Base-by-base conservation (phyloP, 2,113 vertebrate genomes). In the Eulacestoma nigropectus region DNA sequence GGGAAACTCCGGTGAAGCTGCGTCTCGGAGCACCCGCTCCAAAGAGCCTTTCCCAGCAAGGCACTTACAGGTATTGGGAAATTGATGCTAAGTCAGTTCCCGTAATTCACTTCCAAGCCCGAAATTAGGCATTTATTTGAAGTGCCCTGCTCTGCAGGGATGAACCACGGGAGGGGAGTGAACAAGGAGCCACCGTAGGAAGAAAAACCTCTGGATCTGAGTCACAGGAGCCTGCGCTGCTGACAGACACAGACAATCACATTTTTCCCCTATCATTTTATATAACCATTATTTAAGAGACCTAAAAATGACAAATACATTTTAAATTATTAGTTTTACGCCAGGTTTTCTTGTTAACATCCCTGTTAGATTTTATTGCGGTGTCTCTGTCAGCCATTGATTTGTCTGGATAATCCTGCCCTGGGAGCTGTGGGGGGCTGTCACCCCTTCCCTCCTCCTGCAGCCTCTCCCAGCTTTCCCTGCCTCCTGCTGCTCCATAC, bases 1-100 rank as follows among this genome's bases (percentile, higher is more conserved):
- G 50, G 16, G 3, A 8, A 27, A 3, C 50, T 18, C 16, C 32
- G 0, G 44, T 2, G 27, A 10, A 44, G 37, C 47, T 0, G 1
- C 10, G 6, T 1, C 60, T 33, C 33, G 2, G 20, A 42, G 62
- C 70, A 39, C 13, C 37, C 76, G 1, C 72, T 26, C 2, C 9
- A 26, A 8, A 65, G 15, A 78, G 62, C 78, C 69, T 25, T 87
- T 84, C 78, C 88, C 88, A 90, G 88, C 74, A 82, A 27, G 83
- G 64, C 82, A 37, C 74, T 87, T 5, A 4, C 3, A 17, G 4
- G 0, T 5, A 1, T 3, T 18, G 63, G 29, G 56, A 23, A 77
- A 57, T 0, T 7, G 75, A 25, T 7, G 2, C 26, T 7, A 18
- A 81, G 10, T 12, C 76, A 19, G 57, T 73, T 76, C 79, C 75